Percentiles rank a stretch among this genome's conserved stretches.
These are phyloP conservation scores for Anarhynchus alexandrinus DNA, from an alignment of 2,113 vertebrate genomes.

Conservation along the genomic window DNA sequence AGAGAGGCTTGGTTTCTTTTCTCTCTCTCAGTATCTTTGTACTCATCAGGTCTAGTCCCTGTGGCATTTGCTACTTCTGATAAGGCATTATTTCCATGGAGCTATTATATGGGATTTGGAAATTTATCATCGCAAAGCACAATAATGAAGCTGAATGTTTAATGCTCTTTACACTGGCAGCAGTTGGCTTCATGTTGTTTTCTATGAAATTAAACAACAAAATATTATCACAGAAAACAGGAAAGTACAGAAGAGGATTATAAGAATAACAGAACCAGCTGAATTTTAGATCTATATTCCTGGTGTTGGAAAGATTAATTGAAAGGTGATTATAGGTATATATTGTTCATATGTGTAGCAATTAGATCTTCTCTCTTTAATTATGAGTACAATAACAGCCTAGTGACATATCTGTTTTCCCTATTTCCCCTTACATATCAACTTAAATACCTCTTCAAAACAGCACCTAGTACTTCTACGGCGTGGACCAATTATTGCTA, in stretches of 20 bases:
- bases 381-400: not conserved
- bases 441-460: not conserved
- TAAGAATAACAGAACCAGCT: not conserved
- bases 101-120: not conserved
- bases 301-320: not conserved
- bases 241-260: not conserved
- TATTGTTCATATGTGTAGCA: not conserved
- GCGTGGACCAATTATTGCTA: fast-evolving
- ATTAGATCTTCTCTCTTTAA: not conserved
- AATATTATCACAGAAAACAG: not conserved
- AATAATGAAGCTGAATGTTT: not conserved
- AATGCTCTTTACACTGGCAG: not conserved
- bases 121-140: not conserved
- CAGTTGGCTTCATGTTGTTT: not conserved
- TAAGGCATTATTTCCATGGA: not conserved
- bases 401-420: not conserved
- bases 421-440: not conserved
- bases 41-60: not conserved
- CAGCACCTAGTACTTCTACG: not conserved
- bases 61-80: not conserved
- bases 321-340: not conserved
- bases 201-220: not conserved
- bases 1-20: not conserved
- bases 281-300: not conserved
- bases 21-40: not conserved